phyloP scores from a whole-genome alignment of 1,140 invertebrate genomes.

The Chironomus tepperi region DNA sequence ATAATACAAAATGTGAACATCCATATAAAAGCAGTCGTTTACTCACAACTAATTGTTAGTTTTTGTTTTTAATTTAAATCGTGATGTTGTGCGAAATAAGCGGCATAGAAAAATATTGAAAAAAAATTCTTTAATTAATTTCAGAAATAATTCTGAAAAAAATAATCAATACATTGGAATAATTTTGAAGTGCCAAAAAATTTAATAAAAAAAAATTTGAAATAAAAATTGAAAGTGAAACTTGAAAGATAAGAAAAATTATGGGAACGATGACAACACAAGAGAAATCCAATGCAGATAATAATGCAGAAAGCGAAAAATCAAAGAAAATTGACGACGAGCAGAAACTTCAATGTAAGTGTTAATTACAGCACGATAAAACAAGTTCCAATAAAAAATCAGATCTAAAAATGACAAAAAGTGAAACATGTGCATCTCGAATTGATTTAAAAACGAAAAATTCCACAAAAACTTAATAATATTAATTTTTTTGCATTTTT shows the following conservation, averaged over 20 bases:
- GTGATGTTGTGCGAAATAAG: conserved; percentile 18
- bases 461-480: too few species aligned
- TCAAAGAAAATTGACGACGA: neutral
- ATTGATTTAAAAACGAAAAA: neutral
- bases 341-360: neutral
- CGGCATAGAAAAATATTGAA: neutral
- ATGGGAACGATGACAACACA: neutral
- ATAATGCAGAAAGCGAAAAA: neutral
- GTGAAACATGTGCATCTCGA: neutral
- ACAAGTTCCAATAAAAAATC: neutral
- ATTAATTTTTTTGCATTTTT: too few species aligned
- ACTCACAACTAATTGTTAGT: conserved; percentile 4
- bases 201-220: neutral
- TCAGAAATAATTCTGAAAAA: neutral
- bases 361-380: neutral
- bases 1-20: neutral
- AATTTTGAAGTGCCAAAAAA: neutral
- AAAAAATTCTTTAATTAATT: neutral
- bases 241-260: neutral
- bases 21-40: neutral
- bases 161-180: neutral
- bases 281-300: neutral
- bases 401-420: neutral
- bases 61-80: conserved; percentile 20
- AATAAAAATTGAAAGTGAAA: neutral